Conservation (phyloP, 23 tunicate species). For the Ciona savignyi region DNA sequence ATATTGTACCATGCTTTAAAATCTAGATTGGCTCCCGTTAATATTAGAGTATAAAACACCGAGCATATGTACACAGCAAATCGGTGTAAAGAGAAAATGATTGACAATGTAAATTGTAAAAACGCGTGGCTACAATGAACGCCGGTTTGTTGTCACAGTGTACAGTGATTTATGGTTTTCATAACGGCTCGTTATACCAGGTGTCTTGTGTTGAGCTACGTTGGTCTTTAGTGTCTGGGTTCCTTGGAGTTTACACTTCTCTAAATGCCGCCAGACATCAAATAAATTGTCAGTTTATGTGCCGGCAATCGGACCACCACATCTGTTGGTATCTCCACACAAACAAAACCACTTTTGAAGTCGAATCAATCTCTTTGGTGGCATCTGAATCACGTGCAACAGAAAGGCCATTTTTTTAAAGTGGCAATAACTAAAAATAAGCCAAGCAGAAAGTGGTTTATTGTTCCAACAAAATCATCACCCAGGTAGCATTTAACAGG, state of each 20-base stretch:
- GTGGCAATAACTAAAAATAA: no score
- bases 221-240: slow-evolving; percentile 2
- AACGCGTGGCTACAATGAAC: no score
- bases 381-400: not conserved
- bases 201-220: not conserved
- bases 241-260: not conserved
- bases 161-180: not conserved
- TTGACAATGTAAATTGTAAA: not conserved
- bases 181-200: not conserved
- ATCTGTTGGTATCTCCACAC: not conserved
- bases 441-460: no score
- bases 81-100: not conserved
- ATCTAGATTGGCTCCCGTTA: no score
- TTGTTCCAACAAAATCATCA: no score
- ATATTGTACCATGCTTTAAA: no score
- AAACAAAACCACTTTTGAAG: not conserved
- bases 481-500: not conserved
- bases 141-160: no score
- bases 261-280: not conserved
- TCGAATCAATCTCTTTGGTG: no score
- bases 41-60: no score
- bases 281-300: not conserved
- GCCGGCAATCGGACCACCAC: not conserved
- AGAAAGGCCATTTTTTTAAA: not conserved
- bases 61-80: not conserved